Base-by-base conservation (phyloP, 2,888 invertebrate species). In the Ephialtes manifestator region DNA sequence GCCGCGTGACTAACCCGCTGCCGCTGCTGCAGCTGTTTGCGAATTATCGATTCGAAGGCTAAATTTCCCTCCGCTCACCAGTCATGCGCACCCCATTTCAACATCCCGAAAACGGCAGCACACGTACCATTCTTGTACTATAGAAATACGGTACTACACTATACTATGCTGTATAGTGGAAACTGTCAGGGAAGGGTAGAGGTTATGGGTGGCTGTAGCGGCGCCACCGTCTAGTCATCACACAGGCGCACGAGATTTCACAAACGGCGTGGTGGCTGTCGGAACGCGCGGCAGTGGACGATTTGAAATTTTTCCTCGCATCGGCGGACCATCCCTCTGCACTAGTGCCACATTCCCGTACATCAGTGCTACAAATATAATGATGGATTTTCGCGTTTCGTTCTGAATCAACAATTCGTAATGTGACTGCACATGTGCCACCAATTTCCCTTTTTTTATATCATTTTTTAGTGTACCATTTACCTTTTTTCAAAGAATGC, bases 1-100 rank as follows among this genome's bases (percentile, higher is more conserved):
- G 90, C 92, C 90, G 92, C 91, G 90, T 91, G 92, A 92, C 92
- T 91, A 91, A 92, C 90, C 90, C 90, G 87, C 89, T 87, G 89
- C 90, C 89, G 90, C 89, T 87, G 88, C 88, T 90, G 92, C 91
- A 92, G 92, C 90, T 90, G 92, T 89, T 91, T 78, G 89, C 89
- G 89, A 93, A 92, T 92, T 92, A 93, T 93, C 93, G 93, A 93
- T 93, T 92, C 87, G 88, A 24, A 24, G 63, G 63, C 24, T 24
- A 90, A 91, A 91, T 91, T 91, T 89, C 90, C 87, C 89, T 90
- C 90, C 86, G 85, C 77, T 81, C 81, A 28, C 53, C 86, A 85
- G 88, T 88, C 91, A 90, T 90, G 92, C 91, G 91, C 91, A 87
- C 81, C 83, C 85, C 84, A 86, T 83, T 88, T 85, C 89, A 75